A percentile compares a stretch with the other conserved stretches of the same genome.
phyloP scores from a whole-genome alignment of 2,113 vertebrate species.

The Lutjanus erythropterus region DNA sequence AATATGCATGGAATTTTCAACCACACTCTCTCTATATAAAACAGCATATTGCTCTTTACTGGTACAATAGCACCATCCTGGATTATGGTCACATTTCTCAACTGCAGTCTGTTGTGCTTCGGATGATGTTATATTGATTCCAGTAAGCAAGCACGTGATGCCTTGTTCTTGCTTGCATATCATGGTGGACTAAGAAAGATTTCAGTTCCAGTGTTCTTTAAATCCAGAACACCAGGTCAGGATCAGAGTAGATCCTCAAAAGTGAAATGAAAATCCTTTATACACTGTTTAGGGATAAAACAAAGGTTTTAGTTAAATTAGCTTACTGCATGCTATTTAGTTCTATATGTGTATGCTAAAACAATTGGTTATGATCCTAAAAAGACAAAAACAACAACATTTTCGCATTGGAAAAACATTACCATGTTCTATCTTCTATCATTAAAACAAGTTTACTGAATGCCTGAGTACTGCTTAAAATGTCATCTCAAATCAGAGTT shows the following conservation, averaged over 20 bases:
- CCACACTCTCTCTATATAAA: neutral
- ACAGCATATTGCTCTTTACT: neutral
- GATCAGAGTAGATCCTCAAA: fast-evolving
- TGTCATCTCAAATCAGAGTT: too few relatives aligned
- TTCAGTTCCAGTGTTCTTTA: neutral
- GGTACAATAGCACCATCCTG: neutral
- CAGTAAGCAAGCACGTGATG: neutral
- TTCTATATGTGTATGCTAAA: neutral
- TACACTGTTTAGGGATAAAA: neutral
- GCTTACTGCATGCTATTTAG: neutral
- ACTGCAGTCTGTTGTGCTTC: neutral
- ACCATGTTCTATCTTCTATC: neutral
- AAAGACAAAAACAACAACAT: neutral
- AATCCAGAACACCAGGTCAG: neutral
- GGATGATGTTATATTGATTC: neutral
- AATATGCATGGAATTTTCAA: neutral
- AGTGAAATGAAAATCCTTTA: neutral
- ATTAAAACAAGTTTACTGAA: too few relatives aligned
- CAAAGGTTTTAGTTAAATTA: neutral
- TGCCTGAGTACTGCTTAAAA: too few relatives aligned
- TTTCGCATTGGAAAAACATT: neutral
- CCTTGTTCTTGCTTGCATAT: neutral
- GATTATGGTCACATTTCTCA: neutral
- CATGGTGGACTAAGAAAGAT: neutral
- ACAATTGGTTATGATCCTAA: neutral